phyloP scores from a whole-genome alignment of 2,113 vertebrate genomes.

The Bambusicola thoracicus region DNA sequence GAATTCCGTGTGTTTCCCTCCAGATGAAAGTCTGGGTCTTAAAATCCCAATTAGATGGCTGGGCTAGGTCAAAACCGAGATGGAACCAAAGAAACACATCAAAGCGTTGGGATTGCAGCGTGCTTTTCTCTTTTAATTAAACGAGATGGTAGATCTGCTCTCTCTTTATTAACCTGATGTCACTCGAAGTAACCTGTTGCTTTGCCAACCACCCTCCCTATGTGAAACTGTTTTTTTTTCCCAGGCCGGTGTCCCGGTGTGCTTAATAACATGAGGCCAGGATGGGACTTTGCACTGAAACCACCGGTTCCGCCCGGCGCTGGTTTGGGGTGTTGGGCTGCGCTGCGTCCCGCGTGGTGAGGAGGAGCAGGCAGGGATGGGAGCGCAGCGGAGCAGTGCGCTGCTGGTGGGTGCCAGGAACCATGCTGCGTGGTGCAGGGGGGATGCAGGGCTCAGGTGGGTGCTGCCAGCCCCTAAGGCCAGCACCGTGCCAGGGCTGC shows the following conservation, averaged over 20 bases:
- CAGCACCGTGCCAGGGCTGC: not conserved
- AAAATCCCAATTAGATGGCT: slow-evolving; percentile 68
- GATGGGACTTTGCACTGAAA: not conserved
- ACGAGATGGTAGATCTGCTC: slow-evolving; percentile 21
- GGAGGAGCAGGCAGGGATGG: not conserved
- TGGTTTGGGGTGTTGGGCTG: not conserved
- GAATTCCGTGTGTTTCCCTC: slow-evolving; percentile 62
- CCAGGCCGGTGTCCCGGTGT: slow-evolving; percentile 42
- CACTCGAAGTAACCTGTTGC: slow-evolving; percentile 57
- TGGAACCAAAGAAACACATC: slow-evolving; percentile 46
- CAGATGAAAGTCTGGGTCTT: slow-evolving; percentile 65
- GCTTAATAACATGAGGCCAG: slow-evolving; percentile 47
- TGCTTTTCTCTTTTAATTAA: slow-evolving; percentile 58
- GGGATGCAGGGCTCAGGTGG: not conserved
- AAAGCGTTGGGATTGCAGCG: slow-evolving; percentile 54
- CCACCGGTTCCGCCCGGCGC: not conserved
- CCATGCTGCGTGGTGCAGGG: slow-evolving; percentile 1
- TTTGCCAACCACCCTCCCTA: slow-evolving; percentile 35
- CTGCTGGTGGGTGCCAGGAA: not conserved
- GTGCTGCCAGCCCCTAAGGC: not conserved
- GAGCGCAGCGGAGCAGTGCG: not conserved
- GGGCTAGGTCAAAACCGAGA: slow-evolving; percentile 66
- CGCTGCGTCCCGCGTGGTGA: not conserved
- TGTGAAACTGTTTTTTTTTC: slow-evolving; percentile 38
- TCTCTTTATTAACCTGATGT: slow-evolving; percentile 58